These are phyloP conservation scores for Anseranas semipalmata DNA, from an alignment of 2,113 vertebrate genomes.

Conservation along the genomic window DNA sequence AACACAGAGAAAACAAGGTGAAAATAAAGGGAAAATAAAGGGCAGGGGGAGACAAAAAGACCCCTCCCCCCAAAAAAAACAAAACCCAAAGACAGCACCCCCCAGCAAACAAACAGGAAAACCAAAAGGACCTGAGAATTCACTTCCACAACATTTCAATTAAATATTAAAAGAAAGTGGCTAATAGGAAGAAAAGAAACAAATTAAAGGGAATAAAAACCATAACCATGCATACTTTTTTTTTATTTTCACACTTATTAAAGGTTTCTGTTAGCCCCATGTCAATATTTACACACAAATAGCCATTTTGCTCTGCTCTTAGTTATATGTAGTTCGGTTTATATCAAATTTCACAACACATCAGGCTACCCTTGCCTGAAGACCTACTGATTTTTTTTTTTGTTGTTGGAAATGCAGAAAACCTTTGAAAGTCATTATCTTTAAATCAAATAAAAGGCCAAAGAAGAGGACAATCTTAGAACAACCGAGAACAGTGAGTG, in stretches of 20 bases:
- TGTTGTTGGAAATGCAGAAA: neutral
- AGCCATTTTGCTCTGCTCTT: neutral
- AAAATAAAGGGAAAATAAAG: neutral
- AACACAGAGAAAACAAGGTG: neutral
- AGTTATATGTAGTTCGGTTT: neutral
- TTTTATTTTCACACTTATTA: neutral
- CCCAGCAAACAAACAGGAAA: neutral
- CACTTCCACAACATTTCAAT: neutral
- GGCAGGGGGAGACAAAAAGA: neutral
- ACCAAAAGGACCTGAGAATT: neutral
- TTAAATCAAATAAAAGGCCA: neutral
- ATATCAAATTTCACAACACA: neutral
- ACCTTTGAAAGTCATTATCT: neutral
- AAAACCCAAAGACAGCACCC: accelerated
- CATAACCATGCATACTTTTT: accelerated
- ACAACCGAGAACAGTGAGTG: neutral
- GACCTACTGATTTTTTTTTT: neutral
- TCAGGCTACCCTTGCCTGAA: neutral
- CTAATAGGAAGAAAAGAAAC: neutral
- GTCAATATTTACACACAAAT: neutral
- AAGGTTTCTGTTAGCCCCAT: neutral
- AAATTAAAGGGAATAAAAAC: neutral
- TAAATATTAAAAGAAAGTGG: neutral
- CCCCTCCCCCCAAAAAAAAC: neutral
- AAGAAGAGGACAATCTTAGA: neutral